Base-by-base conservation (phyloP, 2,113 vertebrate genomes). In the Crocuta crocuta region DNA sequence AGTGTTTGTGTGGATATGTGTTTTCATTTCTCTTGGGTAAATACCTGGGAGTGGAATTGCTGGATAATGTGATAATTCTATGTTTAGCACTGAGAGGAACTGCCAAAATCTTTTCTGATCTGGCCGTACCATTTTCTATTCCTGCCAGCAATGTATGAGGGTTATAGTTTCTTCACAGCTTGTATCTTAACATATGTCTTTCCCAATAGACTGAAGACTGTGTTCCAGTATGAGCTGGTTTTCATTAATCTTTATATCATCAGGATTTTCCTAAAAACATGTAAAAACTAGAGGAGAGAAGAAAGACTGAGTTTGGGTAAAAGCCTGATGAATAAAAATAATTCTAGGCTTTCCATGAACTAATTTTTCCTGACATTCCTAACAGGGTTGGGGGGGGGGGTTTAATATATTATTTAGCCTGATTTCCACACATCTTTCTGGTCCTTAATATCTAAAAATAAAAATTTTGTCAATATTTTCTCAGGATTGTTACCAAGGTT, bases 241-340 rank as follows among this genome's bases (percentile, higher is more conserved):
- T 90, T 83, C 43, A 66, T 63, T 70, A 1, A 31, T 68, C 11
- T 70, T 86, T 74, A 12, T 76, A 19, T 80, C 33, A 84, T 50
- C 11, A 24, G 33, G 7, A 73, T 68, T 87, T 24, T 63, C 12
- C 48, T 82, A 80, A 89, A 50, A 50, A 35, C 58, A 45, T 15
- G 5, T 91, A 78, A 63, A 87, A 68, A 66, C 33, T 68, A 55
- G 61, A 82, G 4, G 48, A 50, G 21, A 33, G 13, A 73, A 68
- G 11, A 24, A 91, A 91, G 13, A 65, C 13, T 65, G 35, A 48
- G 23, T 23, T 28, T 89, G 12, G 17, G n/a, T 87, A 61, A 63
- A 94, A 63, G 58, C 17, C 91, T 88, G 70, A 88, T 83, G n/a
- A 43, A 53, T 61, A 80, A 91, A 84, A 96, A 84, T 55, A 48